These are phyloP conservation scores for Melanargia galathea DNA, from an alignment of 2,888 invertebrate genomes.

Conservation along the genomic window DNA sequence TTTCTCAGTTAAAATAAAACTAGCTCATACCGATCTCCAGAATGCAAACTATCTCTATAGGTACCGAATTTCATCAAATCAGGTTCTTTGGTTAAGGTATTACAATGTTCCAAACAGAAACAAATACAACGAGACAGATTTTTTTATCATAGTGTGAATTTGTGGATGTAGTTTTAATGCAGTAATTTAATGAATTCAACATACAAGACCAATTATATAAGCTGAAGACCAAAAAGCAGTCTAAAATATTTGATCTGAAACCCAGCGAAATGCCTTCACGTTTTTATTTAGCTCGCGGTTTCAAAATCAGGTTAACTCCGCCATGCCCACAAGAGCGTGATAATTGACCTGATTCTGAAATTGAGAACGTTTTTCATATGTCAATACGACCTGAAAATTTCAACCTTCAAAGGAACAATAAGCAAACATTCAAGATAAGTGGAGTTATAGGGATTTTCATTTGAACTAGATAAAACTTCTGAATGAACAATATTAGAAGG, in stretches of 20 bases:
- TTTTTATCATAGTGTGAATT: neutral
- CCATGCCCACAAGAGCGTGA: slow-evolving; percentile 9
- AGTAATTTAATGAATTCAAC: too few species aligned
- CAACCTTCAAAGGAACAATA: neutral
- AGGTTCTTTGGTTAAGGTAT: neutral
- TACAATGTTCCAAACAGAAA: neutral
- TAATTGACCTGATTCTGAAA: slow-evolving; percentile 20
- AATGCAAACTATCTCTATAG: neutral
- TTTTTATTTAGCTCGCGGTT: slow-evolving; percentile 8
- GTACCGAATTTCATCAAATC: neutral
- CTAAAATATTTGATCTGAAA: neutral
- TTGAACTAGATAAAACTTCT: neutral
- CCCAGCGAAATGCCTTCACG: neutral
- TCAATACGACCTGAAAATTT: neutral
- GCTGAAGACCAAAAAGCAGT: neutral
- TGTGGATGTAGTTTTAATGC: too few species aligned
- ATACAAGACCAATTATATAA: neutral
- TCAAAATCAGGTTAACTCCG: slow-evolving; percentile 16
- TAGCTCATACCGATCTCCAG: neutral
- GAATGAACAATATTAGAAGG: neutral
- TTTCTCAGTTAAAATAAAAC: too few species aligned
- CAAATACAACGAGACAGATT: neutral
- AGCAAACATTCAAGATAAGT: neutral
- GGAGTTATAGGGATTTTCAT: neutral
- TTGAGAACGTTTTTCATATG: slow-evolving; percentile 7